phyloP scores from a whole-genome alignment of 2,113 vertebrate species.

The Desmodus rotundus region DNA sequence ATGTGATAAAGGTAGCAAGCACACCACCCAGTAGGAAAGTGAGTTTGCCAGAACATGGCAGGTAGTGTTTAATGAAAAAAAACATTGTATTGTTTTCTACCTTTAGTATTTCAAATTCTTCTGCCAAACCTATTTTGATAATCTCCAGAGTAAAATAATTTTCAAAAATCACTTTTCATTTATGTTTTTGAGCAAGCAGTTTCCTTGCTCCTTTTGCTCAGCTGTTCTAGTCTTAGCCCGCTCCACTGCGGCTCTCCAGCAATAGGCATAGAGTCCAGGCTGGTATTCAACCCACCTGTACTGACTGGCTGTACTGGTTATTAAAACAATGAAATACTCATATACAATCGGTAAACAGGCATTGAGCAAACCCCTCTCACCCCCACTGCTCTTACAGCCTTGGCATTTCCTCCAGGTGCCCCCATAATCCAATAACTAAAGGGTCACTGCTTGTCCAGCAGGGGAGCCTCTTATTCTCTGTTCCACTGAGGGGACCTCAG shows the following conservation, averaged over 20 bases:
- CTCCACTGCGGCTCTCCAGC: too few relatives aligned
- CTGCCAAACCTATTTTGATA: background rate
- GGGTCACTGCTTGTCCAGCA: background rate
- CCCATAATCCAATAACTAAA: background rate
- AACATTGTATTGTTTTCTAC: background rate
- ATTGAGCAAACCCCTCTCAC: background rate
- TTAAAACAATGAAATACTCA: background rate
- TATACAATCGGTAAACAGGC: background rate
- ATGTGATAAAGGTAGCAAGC: background rate
- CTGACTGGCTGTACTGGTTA: rapidly evolving
- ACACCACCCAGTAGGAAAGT: background rate
- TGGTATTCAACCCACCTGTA: background rate
- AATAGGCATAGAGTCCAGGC: background rate
- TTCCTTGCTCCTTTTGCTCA: background rate
- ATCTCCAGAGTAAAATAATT: background rate
- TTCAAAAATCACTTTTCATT: background rate
- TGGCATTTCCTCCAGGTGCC: background rate
- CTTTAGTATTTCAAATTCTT: background rate
- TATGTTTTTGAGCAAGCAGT: background rate
- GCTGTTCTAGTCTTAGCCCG: background rate
- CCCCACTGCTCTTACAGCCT: too few relatives aligned
- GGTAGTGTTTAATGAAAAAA: background rate
- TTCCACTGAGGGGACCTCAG: background rate
- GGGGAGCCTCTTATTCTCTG: background rate
- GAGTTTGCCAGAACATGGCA: background rate